Conservation (phyloP, 92 coral and sea anemone genomes). For the Epizoanthus scotinus region DNA sequence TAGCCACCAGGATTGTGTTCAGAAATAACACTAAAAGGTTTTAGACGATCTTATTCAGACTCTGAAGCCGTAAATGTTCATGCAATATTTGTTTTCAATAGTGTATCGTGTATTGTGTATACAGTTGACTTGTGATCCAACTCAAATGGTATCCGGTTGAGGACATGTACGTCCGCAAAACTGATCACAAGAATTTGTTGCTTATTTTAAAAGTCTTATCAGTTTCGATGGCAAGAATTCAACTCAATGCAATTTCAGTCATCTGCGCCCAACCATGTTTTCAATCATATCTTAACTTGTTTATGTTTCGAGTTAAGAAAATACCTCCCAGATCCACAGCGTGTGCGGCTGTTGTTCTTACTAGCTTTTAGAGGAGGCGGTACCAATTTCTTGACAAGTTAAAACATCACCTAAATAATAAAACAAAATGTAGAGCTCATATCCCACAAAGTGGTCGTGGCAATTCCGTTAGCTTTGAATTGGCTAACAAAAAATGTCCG, state of each 20-base stretch:
- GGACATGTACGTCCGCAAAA: neutral
- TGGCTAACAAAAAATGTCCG: neutral
- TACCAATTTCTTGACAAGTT: conserved; percentile 13
- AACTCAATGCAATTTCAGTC: neutral
- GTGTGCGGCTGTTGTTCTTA: conserved; percentile 28
- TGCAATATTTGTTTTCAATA: too few species aligned
- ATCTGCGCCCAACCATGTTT: neutral
- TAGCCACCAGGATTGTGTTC: too few species aligned
- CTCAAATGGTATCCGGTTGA: too few species aligned
- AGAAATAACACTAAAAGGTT: too few species aligned
- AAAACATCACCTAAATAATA: neutral
- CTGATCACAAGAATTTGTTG: neutral
- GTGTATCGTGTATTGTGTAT: too few species aligned
- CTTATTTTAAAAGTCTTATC: neutral
- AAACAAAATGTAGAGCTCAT: neutral
- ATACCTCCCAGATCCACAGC: neutral
- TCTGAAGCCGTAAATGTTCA: too few species aligned
- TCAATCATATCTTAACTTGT: neutral
- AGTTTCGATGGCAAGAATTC: too few species aligned
- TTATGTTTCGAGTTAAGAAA: neutral
- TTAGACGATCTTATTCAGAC: too few species aligned
- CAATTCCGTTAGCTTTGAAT: too few species aligned
- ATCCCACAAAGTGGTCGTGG: too few species aligned
- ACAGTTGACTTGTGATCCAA: too few species aligned
- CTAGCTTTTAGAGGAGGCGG: conserved; percentile 10